Base-by-base conservation (phyloP, 2,888 invertebrate species). In the Aleiodes alternator region DNA sequence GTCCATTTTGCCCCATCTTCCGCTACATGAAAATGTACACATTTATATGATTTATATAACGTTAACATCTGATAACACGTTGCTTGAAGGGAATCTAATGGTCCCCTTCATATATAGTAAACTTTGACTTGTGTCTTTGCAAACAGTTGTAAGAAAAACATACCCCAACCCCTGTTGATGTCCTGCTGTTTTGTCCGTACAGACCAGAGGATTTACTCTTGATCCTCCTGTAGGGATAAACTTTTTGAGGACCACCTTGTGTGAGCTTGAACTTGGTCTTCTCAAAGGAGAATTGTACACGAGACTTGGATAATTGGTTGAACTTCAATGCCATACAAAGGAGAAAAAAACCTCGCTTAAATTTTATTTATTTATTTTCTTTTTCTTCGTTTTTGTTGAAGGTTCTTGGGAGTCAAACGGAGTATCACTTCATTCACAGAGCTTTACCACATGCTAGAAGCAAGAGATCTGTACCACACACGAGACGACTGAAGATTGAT, bases 371-470 rank as follows among this genome's bases (percentile, higher is more conserved):
- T 43, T 6, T 38, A 12, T 56, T 1, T 4, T 48, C 11, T 34
- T 14, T 9, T 43, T 38, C 6, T 16, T 8, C 48, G 14, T 43
- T 55, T 50, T 43, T 75, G 68, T 83, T 83, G 5, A 75, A 99
- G 98, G 92, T 99, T 77, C 92, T 98, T 85, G 96, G 96, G 72
- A 96, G 97, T 68, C 93, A 94, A 82, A 94, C 93, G 81, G 98
- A 98, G 90, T 99, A 96, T 91, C 98, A 99, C 90, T 98, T 99
- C 91, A 92, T 97, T 74, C 98, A 98, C 89, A 94, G 94, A 80
- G 96, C 96, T n/a, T 91, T 99, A 79, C 96, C 98, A 5, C 95
- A 96, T 83, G 96, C 96, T 50, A 92, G 99, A 75, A 93, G 95
- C 76, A 95, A 96, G 86, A 92, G 98, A 80, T 98, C 98, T 87